A percentile compares a stretch with the other conserved stretches of the same genome.
These are phyloP conservation scores for Marcusenius ussheri DNA, from an alignment of 2,113 vertebrate genomes.

Conservation along the genomic window DNA sequence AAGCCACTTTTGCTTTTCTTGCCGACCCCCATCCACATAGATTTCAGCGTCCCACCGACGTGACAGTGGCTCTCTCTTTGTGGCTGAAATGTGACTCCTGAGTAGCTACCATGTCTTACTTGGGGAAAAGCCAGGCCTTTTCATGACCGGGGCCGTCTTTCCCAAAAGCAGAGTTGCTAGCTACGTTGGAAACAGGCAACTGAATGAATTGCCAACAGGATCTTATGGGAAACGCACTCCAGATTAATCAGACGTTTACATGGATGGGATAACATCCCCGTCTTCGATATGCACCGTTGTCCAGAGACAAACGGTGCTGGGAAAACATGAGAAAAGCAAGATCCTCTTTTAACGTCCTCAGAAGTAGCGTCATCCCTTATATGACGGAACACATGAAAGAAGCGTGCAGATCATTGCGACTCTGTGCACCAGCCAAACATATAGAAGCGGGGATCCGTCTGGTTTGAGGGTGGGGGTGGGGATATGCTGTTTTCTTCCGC, in stretches of 20 bases:
- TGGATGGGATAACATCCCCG: background rate
- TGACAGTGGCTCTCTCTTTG: background rate
- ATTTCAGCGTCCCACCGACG: background rate
- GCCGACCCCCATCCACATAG: background rate
- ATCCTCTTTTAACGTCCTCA: background rate
- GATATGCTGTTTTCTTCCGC: background rate
- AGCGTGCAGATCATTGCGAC: background rate
- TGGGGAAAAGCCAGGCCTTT: background rate
- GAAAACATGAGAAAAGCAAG: background rate
- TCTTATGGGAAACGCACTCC: background rate
- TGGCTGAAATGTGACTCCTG: background rate
- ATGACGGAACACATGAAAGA: background rate
- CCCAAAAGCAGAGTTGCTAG: background rate
- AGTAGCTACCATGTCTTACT: background rate
- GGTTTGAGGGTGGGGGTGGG: slow-evolving; percentile 37
- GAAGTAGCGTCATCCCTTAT: background rate
- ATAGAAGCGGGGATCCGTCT: slow-evolving; percentile 54
- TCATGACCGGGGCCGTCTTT: background rate
- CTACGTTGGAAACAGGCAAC: background rate
- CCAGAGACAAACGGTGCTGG: background rate
- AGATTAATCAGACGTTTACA: background rate
- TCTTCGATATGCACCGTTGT: background rate
- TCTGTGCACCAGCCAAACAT: slow-evolving; percentile 22
- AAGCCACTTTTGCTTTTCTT: background rate
- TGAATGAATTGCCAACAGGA: background rate